Evolutionary conservation across 2,797 vertebrate species (phyloP).

Genomic region (Antennarius maculatus): DNA sequence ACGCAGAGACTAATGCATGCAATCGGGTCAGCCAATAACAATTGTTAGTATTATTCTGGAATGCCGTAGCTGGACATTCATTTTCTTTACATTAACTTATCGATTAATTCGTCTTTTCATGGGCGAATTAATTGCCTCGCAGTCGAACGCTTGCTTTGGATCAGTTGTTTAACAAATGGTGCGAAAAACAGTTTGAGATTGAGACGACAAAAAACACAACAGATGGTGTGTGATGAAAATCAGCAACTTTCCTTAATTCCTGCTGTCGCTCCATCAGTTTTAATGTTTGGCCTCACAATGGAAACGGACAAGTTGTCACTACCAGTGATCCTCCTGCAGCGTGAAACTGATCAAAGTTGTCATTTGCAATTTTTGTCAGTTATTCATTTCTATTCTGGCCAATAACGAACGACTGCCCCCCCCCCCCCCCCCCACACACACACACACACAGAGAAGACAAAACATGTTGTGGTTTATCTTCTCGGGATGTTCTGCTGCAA

Average conservation of each 20-base stretch:
- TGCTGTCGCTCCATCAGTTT: conserved; percentile 1
- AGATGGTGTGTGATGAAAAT: conserved; percentile 13
- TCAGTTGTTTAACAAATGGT: not conserved
- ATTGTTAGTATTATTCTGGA: too few relatives aligned
- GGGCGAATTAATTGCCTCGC: too few relatives aligned
- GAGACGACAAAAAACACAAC: conserved; percentile 27
- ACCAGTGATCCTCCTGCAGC: not conserved
- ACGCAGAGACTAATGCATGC: not conserved
- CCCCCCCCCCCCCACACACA: too few relatives aligned
- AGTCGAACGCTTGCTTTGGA: not conserved
- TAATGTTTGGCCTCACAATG: not conserved
- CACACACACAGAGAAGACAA: not conserved
- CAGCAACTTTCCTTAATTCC: conserved; percentile 14
- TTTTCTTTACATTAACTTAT: too few relatives aligned
- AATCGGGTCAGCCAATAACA: too few relatives aligned
- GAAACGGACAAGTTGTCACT: not conserved
- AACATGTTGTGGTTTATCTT: not conserved
- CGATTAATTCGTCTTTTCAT: too few relatives aligned
- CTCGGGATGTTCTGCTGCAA: not conserved
- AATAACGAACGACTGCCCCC: not conserved
- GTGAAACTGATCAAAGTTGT: not conserved
- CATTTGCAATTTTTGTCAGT: not conserved
- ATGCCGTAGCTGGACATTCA: too few relatives aligned
- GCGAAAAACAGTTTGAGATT: conserved; percentile 20
- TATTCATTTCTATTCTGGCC: not conserved